Conservation (phyloP, 2,888 invertebrate genomes). For the Aspidapion aeneum region DNA sequence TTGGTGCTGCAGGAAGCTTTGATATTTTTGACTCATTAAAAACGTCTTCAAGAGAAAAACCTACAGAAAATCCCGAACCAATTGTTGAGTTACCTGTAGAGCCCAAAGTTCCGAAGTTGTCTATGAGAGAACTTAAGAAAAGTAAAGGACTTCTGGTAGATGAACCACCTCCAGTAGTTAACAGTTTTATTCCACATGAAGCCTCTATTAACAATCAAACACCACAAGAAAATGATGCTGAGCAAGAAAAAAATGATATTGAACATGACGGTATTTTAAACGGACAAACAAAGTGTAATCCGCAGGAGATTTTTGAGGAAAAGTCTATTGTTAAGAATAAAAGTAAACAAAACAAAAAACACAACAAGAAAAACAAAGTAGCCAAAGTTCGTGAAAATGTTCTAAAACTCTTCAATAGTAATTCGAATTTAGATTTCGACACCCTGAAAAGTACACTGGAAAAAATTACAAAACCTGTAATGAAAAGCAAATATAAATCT, state of each 20-base stretch:
- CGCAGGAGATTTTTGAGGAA: not conserved
- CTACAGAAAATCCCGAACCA: too few species aligned
- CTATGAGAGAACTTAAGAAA: not conserved
- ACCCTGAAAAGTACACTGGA: constrained; percentile 9
- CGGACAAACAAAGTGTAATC: too few species aligned
- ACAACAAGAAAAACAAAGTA: not conserved
- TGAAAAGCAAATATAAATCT: constrained; percentile 1
- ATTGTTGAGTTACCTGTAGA: not conserved
- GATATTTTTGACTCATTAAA: not conserved
- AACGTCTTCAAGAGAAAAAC: not conserved
- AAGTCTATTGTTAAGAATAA: not conserved
- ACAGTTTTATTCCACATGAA: not conserved
- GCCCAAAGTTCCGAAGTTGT: not conserved
- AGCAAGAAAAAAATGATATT: not conserved
- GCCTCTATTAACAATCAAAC: not conserved
- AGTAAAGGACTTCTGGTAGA: not conserved
- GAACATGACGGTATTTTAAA: not conserved
- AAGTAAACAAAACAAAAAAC: not conserved
- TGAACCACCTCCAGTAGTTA: not conserved
- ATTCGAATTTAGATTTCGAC: constrained; percentile 1
- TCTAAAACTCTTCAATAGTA: not conserved
- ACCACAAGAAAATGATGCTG: not conserved
- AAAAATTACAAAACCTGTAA: constrained; percentile 7
- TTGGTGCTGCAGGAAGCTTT: too few species aligned
- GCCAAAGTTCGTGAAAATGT: not conserved